These are phyloP conservation scores for Temnothorax longispinosus DNA, from an alignment of 1,140 invertebrate species.

Conservation along the genomic window DNA sequence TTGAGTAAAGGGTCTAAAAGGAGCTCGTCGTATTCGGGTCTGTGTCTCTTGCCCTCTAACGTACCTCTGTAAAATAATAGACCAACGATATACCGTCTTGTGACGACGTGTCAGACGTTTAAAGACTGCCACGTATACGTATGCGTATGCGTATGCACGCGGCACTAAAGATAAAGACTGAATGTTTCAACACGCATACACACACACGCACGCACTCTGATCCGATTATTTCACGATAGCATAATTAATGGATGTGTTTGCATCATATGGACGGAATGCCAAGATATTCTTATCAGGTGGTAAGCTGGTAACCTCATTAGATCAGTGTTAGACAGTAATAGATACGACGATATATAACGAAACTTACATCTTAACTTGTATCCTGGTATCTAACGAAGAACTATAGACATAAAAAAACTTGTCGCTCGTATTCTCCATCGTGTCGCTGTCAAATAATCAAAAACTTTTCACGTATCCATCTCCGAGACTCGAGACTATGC, in stretches of 20 bases:
- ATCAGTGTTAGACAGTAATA: conserved; percentile 25
- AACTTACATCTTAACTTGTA: conserved; percentile 97
- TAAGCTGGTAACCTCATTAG: conserved; percentile 43
- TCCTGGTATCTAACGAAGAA: conserved; percentile 93
- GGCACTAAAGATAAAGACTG: conserved; percentile 1
- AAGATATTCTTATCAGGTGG: conserved; percentile 26
- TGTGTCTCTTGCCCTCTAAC: conserved; percentile 95
- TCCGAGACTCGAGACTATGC: neutral
- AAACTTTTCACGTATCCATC: conserved; percentile 22
- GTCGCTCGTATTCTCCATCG: conserved; percentile 89
- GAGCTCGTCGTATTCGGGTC: conserved; percentile 95
- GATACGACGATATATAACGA: conserved; percentile 2
- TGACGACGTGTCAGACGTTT: neutral
- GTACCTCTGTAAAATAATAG: conserved; percentile 91
- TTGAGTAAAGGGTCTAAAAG: conserved; percentile 95
- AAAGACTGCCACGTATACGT: neutral
- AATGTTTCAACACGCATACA: neutral
- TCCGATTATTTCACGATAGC: conserved; percentile 55
- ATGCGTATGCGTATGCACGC: neutral
- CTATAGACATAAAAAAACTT: conserved; percentile 96
- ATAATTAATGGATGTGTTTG: conserved; percentile 42
- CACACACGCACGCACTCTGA: neutral
- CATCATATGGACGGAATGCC: neutral
- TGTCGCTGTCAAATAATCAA: conserved; percentile 43
- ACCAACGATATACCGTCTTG: neutral